Evolutionary conservation across 1,140 invertebrate species (phyloP).

Genomic region (Bradysia coprophila): DNA sequence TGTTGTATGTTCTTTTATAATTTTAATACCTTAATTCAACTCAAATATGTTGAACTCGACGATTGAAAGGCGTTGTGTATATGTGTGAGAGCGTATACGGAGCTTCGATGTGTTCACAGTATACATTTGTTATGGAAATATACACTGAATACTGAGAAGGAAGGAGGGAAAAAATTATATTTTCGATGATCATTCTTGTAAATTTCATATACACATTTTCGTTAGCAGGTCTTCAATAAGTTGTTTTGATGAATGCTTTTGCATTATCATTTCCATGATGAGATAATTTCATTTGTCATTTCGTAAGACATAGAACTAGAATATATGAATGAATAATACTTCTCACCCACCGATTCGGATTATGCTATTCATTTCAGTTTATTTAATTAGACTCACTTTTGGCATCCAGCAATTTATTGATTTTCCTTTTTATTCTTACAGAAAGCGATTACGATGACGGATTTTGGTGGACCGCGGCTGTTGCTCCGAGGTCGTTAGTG

Average conservation of each 20-base stretch:
- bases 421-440: not conserved
- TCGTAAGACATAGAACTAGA: not conserved
- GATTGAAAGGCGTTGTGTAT: not conserved
- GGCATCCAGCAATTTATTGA: not conserved
- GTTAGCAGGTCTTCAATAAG: too few relatives aligned
- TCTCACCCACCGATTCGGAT: not conserved
- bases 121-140: too few relatives aligned
- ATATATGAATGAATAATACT: not conserved
- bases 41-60: not conserved
- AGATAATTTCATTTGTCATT: not conserved
- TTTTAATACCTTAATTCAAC: not conserved
- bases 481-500: constrained; percentile 10
- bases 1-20: too few relatives aligned
- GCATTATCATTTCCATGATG: too few relatives aligned
- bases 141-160: too few relatives aligned
- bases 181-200: too few relatives aligned
- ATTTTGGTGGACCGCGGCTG: constrained; percentile 8
- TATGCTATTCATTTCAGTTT: too few relatives aligned
- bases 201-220: too few relatives aligned
- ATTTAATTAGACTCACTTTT: not conserved
- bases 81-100: not conserved
- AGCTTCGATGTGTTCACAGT: not conserved
- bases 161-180: too few relatives aligned
- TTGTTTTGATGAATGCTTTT: too few relatives aligned
- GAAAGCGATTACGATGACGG: constrained; percentile 6